Base-by-base conservation (phyloP, 2,113 vertebrate genomes). In the Illadopsis cleaveri region DNA sequence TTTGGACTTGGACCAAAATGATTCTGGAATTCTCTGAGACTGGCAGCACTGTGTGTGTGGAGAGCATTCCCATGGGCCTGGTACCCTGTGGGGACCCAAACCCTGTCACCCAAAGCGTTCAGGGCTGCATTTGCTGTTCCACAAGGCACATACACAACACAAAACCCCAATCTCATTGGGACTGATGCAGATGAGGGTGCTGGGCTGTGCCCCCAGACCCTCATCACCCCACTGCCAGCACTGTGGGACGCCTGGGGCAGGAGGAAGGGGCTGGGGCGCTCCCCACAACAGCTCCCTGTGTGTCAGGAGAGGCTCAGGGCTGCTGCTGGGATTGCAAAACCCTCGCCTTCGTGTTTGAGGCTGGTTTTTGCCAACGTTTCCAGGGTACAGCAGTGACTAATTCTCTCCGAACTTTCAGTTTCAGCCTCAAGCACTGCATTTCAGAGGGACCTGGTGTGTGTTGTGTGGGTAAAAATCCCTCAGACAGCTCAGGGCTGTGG, bases 381-480 rank as follows among this genome's bases (percentile, higher is more conserved):
- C 96, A 98, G 91, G 97, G 94, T 86, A 76, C 33, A 27, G 85
- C 53, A 47, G 88, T 98, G 97, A 98, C 96, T 97, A 95, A 98
- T 97, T 95, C 89, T 90, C 81, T 97, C 97, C 96, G 33, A 92
- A 96, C 96, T 97, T 97, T 95, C 93, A 95, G 94, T 98, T 97
- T 97, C 97, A 94, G 97, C 90, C 83, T 94, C 91, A 45, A 91
- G 79, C 51, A 3, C 91, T 92, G 40, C 77, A 94, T 94, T 89
- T 96, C 97, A 82, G 89, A 95, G 92, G 85, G 81, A 79, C 38
- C 80, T 85, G 86, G 45, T 71, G 72, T 71, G 69, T 78, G 90
- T 92, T 95, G 75, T 92, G 94, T 27, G 93, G 60, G 64, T 82
- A 93, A 95, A 93, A 90, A 89, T 30, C 42, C 75, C 45, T 33